These are phyloP conservation scores for Brachymystax lenok DNA, from an alignment of 2,797 vertebrate genomes.

Conservation along the genomic window DNA sequence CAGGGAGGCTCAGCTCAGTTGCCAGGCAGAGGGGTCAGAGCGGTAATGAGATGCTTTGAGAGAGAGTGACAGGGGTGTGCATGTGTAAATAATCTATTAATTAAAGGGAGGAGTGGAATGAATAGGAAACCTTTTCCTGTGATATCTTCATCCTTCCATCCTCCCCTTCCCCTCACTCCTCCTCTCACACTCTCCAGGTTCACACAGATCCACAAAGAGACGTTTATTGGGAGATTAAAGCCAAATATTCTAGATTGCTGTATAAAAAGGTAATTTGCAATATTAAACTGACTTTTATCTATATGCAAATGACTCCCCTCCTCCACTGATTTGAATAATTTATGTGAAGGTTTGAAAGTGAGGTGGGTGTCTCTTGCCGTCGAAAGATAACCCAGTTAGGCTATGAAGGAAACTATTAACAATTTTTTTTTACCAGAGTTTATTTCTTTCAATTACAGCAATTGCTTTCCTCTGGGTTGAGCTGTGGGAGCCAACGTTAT, in stretches of 20 bases:
- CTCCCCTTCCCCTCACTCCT: not conserved
- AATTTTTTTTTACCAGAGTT: constrained; percentile 39
- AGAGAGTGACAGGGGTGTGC: constrained; percentile 85
- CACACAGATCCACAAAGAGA: constrained; percentile 50
- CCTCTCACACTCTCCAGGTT: constrained; percentile 41
- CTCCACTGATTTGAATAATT: constrained; percentile 65
- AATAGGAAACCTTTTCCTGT: constrained; percentile 71
- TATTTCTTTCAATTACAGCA: constrained; percentile 65
- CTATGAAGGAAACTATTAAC: constrained; percentile 60
- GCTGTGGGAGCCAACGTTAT: constrained; percentile 39
- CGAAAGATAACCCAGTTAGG: constrained; percentile 59
- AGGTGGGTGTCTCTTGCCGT: constrained; percentile 31
- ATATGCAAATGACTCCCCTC: constrained; percentile 69
- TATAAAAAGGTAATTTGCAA: constrained; percentile 71
- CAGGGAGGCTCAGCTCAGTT: constrained; percentile 34
- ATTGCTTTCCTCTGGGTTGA: constrained; percentile 46
- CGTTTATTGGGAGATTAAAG: constrained; percentile 73
- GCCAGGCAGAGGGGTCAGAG: constrained; percentile 80
- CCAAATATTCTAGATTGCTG: constrained; percentile 64
- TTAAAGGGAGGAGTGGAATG: constrained; percentile 82
- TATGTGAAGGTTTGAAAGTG: constrained; percentile 54
- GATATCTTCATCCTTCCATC: constrained; percentile 66
- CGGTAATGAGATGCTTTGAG: constrained; percentile 87
- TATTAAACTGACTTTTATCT: constrained; percentile 78
- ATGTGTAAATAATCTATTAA: constrained; percentile 95